phyloP scores from a whole-genome alignment of 2,888 invertebrate species.

The Brachyopa scutellaris region DNA sequence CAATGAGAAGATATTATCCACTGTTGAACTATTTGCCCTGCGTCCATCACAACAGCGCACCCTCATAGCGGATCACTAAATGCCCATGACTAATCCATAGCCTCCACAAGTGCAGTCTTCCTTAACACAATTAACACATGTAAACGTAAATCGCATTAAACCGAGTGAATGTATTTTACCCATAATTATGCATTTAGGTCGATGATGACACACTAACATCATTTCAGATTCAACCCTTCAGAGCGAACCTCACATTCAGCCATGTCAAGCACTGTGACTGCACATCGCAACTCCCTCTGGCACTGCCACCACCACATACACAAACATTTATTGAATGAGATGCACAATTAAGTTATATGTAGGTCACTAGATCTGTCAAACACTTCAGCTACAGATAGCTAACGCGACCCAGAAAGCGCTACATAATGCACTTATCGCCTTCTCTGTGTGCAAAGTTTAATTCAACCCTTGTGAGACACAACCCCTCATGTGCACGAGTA shows the following conservation, averaged over 20 bases:
- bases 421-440: neutral
- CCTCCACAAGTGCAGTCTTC: no score
- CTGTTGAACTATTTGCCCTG: no score
- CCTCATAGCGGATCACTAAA: no score
- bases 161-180: no score
- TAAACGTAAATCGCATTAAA: neutral
- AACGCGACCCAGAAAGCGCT: constrained; percentile 12
- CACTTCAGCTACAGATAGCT: constrained; percentile 43
- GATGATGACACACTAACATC: constrained; percentile 33
- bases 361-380: constrained; percentile 55
- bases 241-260: constrained; percentile 19
- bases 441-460: neutral
- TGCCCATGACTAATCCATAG: no score
- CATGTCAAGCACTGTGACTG: constrained; percentile 12
- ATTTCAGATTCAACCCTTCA: constrained; percentile 8
- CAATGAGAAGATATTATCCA: no score
- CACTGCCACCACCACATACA: neutral
- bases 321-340: constrained; percentile 2
- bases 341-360: constrained; percentile 47
- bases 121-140: constrained; percentile 11
- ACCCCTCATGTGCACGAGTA: neutral
- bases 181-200: no score
- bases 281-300: neutral
- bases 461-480: neutral
- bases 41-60: no score